Base-by-base conservation (phyloP, 2,113 vertebrate species). In the Calidris pugnax region DNA sequence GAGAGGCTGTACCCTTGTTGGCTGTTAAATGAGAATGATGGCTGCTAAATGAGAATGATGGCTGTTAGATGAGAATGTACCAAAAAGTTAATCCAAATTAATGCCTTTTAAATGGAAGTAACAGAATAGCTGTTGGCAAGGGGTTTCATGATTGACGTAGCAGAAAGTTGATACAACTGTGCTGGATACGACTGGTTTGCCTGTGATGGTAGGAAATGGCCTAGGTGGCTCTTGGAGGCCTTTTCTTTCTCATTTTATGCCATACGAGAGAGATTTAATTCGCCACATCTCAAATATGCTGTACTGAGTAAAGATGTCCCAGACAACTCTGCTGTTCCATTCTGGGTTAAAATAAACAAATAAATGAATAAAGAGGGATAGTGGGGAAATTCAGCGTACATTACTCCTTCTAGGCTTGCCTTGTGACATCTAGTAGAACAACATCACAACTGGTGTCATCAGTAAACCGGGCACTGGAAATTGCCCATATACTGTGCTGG, bases 201-300 rank as follows among this genome's bases (percentile, higher is more conserved):
- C 41, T 87, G 20, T 60, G 8, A 32, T 69, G 9, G 21, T 18
- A 57, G 33, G 4, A 85, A 69, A 56, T 20, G 37, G 10, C 14
- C 35, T 66, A 66, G 33, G 7, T 60, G 30, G 2, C 3, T 60
- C 27, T 84, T 69, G 55, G 45, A 84, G 63, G 17, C 12, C 22
- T 89, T 56, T 83, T 66, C 33, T 72, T 85, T 75, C n/a, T 79
- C 26, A 10, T 73, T 68, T 79, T 63, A 5, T 59, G 10, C 60
- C 8, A n/a, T 30, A 35, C 21, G 21, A 45, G 33, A 32, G 28
- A 57, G 60, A 63, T 48, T 37, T 35, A 93, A 53, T 80, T 83
- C 24, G 41, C 6, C 2, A 18, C 15, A 41, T 41, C 16, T 53
- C 37, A 78, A 74, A 62, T 50, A 39, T 45, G 0, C 0, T 60